Percentiles rank a stretch among this genome's conserved stretches.
These are phyloP conservation scores for Solea senegalensis DNA, from an alignment of 2,113 vertebrate species.

Conservation along the genomic window DNA sequence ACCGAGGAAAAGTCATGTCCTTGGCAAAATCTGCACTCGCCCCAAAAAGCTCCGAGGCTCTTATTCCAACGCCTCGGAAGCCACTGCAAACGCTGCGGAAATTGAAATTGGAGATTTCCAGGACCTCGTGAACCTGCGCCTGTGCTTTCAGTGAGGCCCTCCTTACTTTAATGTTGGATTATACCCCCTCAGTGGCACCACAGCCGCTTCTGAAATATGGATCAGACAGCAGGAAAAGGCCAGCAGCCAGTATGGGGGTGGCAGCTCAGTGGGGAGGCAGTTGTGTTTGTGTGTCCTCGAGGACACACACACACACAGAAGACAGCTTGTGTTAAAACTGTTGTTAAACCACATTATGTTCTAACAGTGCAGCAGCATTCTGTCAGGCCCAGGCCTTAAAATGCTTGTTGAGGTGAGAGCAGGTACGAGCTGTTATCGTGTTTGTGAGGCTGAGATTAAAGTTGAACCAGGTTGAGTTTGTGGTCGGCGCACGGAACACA, in stretches of 20 bases:
- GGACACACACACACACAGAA: no score
- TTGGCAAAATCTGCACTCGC: slow-evolving; percentile 56
- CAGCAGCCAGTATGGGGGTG: slow-evolving; percentile 76
- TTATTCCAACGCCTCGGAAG: slow-evolving; percentile 54
- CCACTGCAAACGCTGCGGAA: slow-evolving; percentile 65
- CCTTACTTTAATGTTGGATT: slow-evolving; percentile 79
- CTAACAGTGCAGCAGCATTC: background rate
- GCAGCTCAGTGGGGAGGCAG: slow-evolving; percentile 6
- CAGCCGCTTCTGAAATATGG: slow-evolving; percentile 80
- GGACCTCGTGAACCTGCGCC: slow-evolving; percentile 66
- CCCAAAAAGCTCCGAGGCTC: no score
- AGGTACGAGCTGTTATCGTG: no score
- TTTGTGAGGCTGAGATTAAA: background rate
- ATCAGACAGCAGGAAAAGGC: slow-evolving; percentile 80
- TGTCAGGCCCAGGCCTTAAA: background rate
- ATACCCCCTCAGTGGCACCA: slow-evolving; percentile 74
- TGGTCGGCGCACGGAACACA: background rate
- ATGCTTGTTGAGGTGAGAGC: no score
- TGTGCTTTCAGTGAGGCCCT: slow-evolving; percentile 62
- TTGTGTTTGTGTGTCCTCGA: no score
- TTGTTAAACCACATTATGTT: background rate
- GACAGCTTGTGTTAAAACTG: background rate
- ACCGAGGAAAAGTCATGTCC: slow-evolving; percentile 11
- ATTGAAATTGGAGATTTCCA: slow-evolving; percentile 75
- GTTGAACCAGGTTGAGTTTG: background rate